A percentile compares a stretch with the other conserved stretches of the same genome.
Evolutionary conservation across 2,888 invertebrate species (phyloP).

Genomic region (Cactoblastis cactorum): DNA sequence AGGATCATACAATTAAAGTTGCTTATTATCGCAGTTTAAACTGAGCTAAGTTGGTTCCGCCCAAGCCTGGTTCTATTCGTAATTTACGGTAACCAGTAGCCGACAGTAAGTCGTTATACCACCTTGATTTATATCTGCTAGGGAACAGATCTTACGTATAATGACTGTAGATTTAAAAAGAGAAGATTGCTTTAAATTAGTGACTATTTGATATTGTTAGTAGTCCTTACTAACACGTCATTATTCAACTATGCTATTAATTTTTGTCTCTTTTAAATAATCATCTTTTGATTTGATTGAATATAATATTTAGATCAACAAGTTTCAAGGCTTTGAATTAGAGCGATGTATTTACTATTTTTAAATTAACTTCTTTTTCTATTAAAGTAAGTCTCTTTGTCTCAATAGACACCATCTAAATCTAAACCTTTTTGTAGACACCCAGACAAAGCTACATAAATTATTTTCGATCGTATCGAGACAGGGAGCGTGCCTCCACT

Average conservation of each 20-base stretch:
- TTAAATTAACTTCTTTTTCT: background rate
- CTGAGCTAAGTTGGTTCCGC: constrained; percentile 7
- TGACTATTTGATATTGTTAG: constrained; percentile 5
- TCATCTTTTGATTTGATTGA: background rate
- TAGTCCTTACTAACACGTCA: constrained; percentile 5
- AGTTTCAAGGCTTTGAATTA: constrained; percentile 2
- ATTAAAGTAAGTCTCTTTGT: constrained; percentile 4
- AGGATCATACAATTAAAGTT: background rate
- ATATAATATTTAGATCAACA: background rate
- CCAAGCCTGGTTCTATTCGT: constrained; percentile 20
- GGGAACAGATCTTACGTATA: constrained; percentile 35
- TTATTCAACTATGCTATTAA: background rate
- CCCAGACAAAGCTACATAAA: constrained; percentile 57
- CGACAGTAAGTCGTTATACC: constrained; percentile 29
- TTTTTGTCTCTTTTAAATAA: background rate
- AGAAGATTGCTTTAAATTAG: constrained; percentile 18
- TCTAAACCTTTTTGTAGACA: constrained; percentile 19
- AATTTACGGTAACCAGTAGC: constrained; percentile 31
- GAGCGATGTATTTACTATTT: background rate
- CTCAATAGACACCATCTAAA: constrained; percentile 17
- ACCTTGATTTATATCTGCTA: constrained; percentile 34
- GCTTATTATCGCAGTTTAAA: background rate
- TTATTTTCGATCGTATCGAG: constrained; percentile 66
- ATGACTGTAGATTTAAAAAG: constrained; percentile 29
- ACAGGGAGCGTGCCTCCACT: constrained; percentile 64